Conservation (phyloP, 2,888 invertebrate genomes). For the Hydrotaea cyrtoneurina region DNA sequence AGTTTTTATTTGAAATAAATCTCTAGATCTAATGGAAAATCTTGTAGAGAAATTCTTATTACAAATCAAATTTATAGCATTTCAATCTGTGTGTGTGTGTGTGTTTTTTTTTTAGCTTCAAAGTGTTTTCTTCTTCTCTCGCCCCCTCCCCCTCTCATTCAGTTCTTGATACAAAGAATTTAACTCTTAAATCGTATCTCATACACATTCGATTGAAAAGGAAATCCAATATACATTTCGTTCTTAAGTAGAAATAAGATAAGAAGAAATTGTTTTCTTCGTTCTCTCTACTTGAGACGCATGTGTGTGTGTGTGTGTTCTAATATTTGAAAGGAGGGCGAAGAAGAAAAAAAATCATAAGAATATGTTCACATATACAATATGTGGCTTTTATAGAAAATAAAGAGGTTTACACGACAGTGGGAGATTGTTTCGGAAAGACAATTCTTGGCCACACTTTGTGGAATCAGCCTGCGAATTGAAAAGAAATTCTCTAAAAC, state of each 20-base stretch:
- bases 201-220: slow-evolving; percentile 24
- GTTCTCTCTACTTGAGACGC: slow-evolving; percentile 29
- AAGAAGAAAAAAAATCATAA: background rate
- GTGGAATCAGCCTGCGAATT: too few species aligned
- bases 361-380: background rate
- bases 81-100: slow-evolving; percentile 24
- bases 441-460: too few species aligned
- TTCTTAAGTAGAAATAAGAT: slow-evolving; percentile 63
- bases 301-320: slow-evolving; percentile 3
- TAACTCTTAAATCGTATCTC: slow-evolving; percentile 45
- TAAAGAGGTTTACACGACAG: slow-evolving; percentile 45
- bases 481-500: too few species aligned
- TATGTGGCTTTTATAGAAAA: slow-evolving; percentile 51
- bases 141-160: too few species aligned
- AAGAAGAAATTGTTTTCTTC: slow-evolving; percentile 65
- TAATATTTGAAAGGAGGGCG: slow-evolving; percentile 12
- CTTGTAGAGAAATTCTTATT: slow-evolving; percentile 46
- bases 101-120: background rate
- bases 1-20: slow-evolving; percentile 20
- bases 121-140: background rate
- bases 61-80: slow-evolving; percentile 61
- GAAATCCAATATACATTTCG: slow-evolving; percentile 45
- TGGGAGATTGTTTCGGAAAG: too few species aligned
- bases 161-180: slow-evolving; percentile 57
- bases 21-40: slow-evolving; percentile 50